Evolutionary conservation across 2,888 invertebrate species (phyloP).

Genomic region (Gymnosoma rotundatum): DNA sequence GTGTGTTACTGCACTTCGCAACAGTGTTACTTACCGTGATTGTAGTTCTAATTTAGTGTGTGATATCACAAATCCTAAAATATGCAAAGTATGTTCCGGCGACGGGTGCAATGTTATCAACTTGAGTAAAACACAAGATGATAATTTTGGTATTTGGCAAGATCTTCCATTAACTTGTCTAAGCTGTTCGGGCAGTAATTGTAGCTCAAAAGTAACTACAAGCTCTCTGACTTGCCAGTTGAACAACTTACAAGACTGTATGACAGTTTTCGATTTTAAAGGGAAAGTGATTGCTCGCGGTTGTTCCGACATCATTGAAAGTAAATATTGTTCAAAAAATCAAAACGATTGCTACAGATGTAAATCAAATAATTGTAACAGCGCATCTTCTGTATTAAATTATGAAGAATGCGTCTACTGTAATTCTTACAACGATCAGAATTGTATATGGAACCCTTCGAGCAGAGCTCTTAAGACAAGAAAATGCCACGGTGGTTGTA

Average conservation of each 20-base stretch:
- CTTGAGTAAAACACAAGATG: conserved; percentile 73
- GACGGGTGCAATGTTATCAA: conserved; percentile 77
- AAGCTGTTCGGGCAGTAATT: conserved; percentile 74
- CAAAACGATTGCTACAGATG: conserved; percentile 75
- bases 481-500: conserved; percentile 77
- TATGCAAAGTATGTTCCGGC: conserved; percentile 74
- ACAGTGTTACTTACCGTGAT: conserved; percentile 75
- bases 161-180: conserved; percentile 78
- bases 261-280: conserved; percentile 75
- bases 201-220: conserved; percentile 60
- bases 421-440: conserved; percentile 74
- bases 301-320: conserved; percentile 75
- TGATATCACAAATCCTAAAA: conserved; percentile 72
- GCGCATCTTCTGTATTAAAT: conserved; percentile 71
- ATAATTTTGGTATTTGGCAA: conserved; percentile 80
- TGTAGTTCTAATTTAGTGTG: conserved; percentile 76
- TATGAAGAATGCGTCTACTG: conserved; percentile 78
- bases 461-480: conserved; percentile 72
- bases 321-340: conserved; percentile 73
- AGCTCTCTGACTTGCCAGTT: conserved; percentile 71
- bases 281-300: conserved; percentile 76
- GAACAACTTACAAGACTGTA: conserved; percentile 79
- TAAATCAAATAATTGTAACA: conserved; percentile 80
- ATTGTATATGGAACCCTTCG: conserved; percentile 75
- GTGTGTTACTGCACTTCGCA: conserved; percentile 76